Evolutionary conservation across 2,797 vertebrate genomes (phyloP).

Genomic region (Alcedo quadribrachys): DNA sequence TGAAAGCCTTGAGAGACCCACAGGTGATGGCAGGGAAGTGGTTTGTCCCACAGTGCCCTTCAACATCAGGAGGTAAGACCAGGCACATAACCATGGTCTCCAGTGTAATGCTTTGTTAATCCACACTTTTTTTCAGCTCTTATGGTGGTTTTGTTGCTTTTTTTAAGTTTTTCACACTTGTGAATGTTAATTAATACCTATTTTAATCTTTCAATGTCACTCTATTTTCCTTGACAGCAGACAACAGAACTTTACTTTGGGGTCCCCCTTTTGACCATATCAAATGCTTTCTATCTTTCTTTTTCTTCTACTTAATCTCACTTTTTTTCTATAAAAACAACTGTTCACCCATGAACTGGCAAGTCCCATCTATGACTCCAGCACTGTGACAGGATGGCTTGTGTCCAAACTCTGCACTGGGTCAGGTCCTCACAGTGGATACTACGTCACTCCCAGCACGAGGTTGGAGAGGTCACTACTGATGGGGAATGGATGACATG

Average conservation of each 20-base stretch:
- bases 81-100: not conserved
- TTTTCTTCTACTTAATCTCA: not conserved
- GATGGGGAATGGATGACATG: not conserved
- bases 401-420: accelerated
- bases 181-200: not conserved
- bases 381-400: not conserved
- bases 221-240: not conserved
- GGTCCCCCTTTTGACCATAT: not conserved
- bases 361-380: not conserved
- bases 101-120: not conserved
- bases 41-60: not conserved
- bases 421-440: not conserved
- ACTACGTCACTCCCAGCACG: not conserved
- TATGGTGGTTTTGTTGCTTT: not conserved
- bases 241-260: not conserved
- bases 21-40: not conserved
- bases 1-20: not conserved
- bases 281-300: not conserved
- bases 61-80: not conserved
- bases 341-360: not conserved
- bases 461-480: not conserved
- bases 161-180: not conserved
- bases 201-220: not conserved
- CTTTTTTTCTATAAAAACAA: not conserved
- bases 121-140: not conserved